A percentile compares a stretch with the other conserved stretches of the same genome.
Evolutionary conservation across 2,888 invertebrate species (phyloP).

Genomic region (Orchesellides sinensis): DNA sequence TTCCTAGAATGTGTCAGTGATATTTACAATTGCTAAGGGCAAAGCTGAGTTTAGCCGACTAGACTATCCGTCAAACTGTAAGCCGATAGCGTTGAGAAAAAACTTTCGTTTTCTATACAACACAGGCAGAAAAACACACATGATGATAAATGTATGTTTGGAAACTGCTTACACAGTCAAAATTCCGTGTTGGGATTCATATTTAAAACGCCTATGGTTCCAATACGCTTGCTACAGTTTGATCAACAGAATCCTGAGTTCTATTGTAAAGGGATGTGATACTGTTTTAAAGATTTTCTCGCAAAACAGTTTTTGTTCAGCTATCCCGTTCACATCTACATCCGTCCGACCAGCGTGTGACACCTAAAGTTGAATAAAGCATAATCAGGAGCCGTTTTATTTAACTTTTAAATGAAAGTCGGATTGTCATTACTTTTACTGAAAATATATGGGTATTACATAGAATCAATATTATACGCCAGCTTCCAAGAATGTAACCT

Average conservation of each 20-base stretch:
- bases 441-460: neutral
- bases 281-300: slow-evolving; percentile 24
- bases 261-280: slow-evolving; percentile 8
- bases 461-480: no score
- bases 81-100: slow-evolving; percentile 20
- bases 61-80: slow-evolving; percentile 55
- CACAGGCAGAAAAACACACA: neutral
- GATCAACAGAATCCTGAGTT: slow-evolving; percentile 38
- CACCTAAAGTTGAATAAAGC: slow-evolving; percentile 7
- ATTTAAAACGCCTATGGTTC: slow-evolving; percentile 49
- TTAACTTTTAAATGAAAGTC: neutral
- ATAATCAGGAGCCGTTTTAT: slow-evolving; percentile 12
- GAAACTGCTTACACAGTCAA: neutral
- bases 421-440: neutral
- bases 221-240: slow-evolving; percentile 30
- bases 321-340: neutral
- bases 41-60: slow-evolving; percentile 13
- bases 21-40: slow-evolving; percentile 47
- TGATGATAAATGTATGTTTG: slow-evolving; percentile 3
- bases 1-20: slow-evolving; percentile 6
- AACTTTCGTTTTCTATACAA: neutral
- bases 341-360: neutral
- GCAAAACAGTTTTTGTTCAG: no score
- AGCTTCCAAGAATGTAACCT: no score
- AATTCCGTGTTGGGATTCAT: slow-evolving; percentile 25